phyloP scores from a whole-genome alignment of 2,113 vertebrate genomes.

The Elgaria multicarinata region DNA sequence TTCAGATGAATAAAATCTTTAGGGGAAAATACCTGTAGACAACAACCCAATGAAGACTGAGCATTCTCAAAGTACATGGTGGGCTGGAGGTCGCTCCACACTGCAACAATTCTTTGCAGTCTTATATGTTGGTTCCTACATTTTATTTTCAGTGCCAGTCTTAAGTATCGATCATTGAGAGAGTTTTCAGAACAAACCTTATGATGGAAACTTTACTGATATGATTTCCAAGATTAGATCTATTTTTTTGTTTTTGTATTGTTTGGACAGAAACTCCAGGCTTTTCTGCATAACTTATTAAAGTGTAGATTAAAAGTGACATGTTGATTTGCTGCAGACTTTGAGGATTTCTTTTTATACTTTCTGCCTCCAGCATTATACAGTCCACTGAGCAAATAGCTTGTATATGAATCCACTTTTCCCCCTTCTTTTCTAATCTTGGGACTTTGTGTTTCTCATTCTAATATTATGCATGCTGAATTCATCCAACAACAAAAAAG shows the following conservation, averaged over 20 bases:
- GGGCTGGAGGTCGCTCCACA: neutral
- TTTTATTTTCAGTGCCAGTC: neutral
- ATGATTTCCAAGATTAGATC: slow-evolving; percentile 41
- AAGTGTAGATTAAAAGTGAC: slow-evolving; percentile 46
- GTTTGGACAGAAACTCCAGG: slow-evolving; percentile 48
- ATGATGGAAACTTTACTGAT: slow-evolving; percentile 1
- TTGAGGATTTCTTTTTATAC: slow-evolving; percentile 45
- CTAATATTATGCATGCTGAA: neutral
- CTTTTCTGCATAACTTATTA: slow-evolving; percentile 57
- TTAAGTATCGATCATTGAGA: neutral
- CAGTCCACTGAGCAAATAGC: slow-evolving; percentile 30
- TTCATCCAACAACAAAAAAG: neutral
- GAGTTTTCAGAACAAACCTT: slow-evolving; percentile 7
- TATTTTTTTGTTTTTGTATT: slow-evolving; percentile 40
- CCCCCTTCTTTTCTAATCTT: neutral
- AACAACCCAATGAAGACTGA: neutral
- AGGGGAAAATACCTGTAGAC: too few relatives aligned
- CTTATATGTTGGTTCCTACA: neutral
- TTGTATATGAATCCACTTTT: slow-evolving; percentile 4
- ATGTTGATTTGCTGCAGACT: slow-evolving; percentile 51
- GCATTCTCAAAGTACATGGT: neutral
- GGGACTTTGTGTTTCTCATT: slow-evolving; percentile 28
- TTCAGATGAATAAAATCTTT: neutral
- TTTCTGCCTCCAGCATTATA: slow-evolving; percentile 46
- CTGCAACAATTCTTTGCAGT: neutral